Base-by-base conservation (phyloP, 1,140 invertebrate genomes). In the Aphelinus atriplicis region DNA sequence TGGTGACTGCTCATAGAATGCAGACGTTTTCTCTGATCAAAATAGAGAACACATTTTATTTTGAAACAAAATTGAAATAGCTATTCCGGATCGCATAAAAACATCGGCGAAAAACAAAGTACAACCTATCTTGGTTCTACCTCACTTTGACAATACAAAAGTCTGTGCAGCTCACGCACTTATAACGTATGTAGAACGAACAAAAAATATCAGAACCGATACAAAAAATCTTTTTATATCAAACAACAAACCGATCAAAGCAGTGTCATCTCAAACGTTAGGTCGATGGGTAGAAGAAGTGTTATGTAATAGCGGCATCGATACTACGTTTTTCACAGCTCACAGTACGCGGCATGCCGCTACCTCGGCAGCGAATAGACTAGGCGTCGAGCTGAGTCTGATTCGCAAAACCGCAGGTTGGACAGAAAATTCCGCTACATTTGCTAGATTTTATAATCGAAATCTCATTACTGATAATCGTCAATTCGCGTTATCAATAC, bases 361-460 rank as follows among this genome's bases (percentile, higher is more conserved):
- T 2, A 51, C 68, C 6, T 71, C 68, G 6, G 58, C 68, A 10
- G 64, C 72, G 4, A 7, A 61, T 48, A 67, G 53, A 61, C 66
- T 60, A 9, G 72, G 63, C 10, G 50, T 73, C 2, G 51, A 56
- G 53, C 10, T 80, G 3, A 72, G 72, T 53, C 45, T 55, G 42
- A 79, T 79, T 51, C 48, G 71, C 26, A 60, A n/a, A 26, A n/a
- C 42, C 4, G 58, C 58, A 26, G 58, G 58, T 7, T 60, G 58
- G 58, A 6, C 58, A 60, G n/a, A 60, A 60, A 60, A 60, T 60
- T 60, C 58, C 4, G 6, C 4, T 3, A 43, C 42, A 60, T 60
- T 60, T 26, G 58, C 58, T 43, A 6, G 42, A 26, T 60, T 60
- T 43, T 60, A 60, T 60, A 60, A 60, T n/a, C 3, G 9, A 60